Percentiles rank a stretch among this genome's conserved stretches.
phyloP scores from a whole-genome alignment of 1,140 invertebrate genomes.

The Eupeodes corollae region DNA sequence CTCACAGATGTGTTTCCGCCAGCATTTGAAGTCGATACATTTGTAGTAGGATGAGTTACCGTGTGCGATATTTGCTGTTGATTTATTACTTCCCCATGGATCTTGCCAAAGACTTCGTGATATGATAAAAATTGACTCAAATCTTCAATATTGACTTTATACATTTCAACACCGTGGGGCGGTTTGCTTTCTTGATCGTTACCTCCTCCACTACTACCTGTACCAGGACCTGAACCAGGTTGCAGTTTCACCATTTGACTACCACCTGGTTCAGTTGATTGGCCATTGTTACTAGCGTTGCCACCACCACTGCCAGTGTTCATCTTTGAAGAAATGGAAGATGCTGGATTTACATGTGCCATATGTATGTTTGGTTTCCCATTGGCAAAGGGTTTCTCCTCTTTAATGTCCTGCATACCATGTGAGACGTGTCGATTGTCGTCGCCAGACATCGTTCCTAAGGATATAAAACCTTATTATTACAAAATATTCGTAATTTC shows the following conservation, averaged over 20 bases:
- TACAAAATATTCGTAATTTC: background rate
- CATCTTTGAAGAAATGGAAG: slow-evolving; percentile 21
- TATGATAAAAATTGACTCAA: slow-evolving; percentile 71
- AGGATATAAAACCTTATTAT: too few relatives aligned
- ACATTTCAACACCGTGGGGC: slow-evolving; percentile 58
- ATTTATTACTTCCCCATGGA: slow-evolving; percentile 48
- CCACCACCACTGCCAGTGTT: background rate
- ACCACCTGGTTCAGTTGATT: background rate
- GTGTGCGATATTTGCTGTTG: slow-evolving; percentile 27
- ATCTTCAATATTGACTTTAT: slow-evolving; percentile 74
- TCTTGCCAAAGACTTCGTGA: slow-evolving; percentile 77
- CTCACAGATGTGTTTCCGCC: slow-evolving; percentile 22
- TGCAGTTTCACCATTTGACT: slow-evolving; percentile 11
- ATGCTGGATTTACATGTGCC: slow-evolving; percentile 26
- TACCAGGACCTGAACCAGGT: slow-evolving; percentile 44
- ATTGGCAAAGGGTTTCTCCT: slow-evolving; percentile 15
- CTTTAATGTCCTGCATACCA: slow-evolving; percentile 4
- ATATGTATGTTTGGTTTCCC: slow-evolving; percentile 18
- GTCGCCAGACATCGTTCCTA: too few relatives aligned
- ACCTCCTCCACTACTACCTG: slow-evolving; percentile 38
- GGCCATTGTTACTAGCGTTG: slow-evolving; percentile 6
- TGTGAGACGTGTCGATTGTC: too few relatives aligned
- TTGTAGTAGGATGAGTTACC: slow-evolving; percentile 24
- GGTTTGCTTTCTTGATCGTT: slow-evolving; percentile 55
- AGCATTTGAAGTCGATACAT: slow-evolving; percentile 37